Evolutionary conservation across 2,888 invertebrate species (phyloP), one percentile per base, ranked within the genome.

Genomic region (Pterostichus niger): DNA sequence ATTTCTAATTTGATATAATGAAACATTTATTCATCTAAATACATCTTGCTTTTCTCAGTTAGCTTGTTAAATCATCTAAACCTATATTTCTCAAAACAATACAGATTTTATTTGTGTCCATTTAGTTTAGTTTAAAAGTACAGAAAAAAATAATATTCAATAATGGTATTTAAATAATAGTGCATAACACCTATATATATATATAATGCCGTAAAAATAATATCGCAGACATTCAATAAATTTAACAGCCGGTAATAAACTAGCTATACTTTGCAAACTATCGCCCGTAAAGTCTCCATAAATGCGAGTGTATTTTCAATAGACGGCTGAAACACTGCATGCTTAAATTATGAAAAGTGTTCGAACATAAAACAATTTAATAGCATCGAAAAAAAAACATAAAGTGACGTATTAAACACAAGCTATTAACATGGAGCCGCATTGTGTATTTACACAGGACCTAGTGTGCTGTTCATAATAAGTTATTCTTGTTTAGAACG

Each of bases 401-500:
- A 56, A 56, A 56, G 56, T 54, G 17, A 54, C 7, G 54, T 56
- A 56, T 56, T 56, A 56, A 56, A 56, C 24, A 24, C 56, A 24
- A 24, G 56, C 56, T 52, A 56, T 56, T 56, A 56, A 56, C 56
- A 56, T 56, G 17, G 24, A 56, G 24, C 56, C 17, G 56, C 24
- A 56, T 56, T 56, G 56, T 56, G 10, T 56, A 56, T 56, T 56
- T 56, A 24, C 24, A 56, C 56, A 24, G 24, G 7, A 56, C 10
- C 56, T 56, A 56, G 17, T 56, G 56, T 17, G 64, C 33, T 64
- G 64, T 64, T 64, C 33, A 64, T 64, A 35, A 35, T 64, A 35
- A 64, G 35, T 33, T 64, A 35, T 15, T 44, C 44, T 61, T 33
- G 24, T 68, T 56, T 56, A 11, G 24, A 68, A 44, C 11, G 44